Evolutionary conservation across 2,797 vertebrate genomes (phyloP).

Genomic region (Semotilus atromaculatus): DNA sequence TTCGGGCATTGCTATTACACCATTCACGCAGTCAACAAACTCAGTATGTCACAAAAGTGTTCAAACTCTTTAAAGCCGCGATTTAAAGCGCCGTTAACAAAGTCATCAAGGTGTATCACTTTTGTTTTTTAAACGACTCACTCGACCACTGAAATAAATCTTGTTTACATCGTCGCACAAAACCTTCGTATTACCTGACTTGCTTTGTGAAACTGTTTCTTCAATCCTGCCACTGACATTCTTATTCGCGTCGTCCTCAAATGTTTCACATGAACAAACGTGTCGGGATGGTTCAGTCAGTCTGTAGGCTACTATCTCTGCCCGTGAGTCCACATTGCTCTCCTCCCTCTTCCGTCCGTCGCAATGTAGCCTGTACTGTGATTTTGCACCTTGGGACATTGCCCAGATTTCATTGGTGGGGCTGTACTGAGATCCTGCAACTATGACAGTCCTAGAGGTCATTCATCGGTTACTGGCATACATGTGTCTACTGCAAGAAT

Average conservation of each 20-base stretch:
- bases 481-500: not conserved
- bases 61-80: not conserved
- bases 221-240: constrained; percentile 91
- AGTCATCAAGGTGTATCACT: not conserved
- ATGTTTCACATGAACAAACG: constrained; percentile 4
- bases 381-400: constrained; percentile 37
- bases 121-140: too few species aligned
- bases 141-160: not conserved
- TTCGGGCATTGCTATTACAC: not conserved
- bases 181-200: constrained; percentile 82
- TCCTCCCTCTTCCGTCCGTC: constrained; percentile 43
- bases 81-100: not conserved
- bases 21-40: constrained; percentile 10
- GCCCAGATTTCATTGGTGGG: constrained; percentile 37
- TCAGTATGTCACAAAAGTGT: not conserved
- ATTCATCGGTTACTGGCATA: not conserved
- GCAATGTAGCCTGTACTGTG: constrained; percentile 30
- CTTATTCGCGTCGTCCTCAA: constrained; percentile 17
- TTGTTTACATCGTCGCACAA: not conserved
- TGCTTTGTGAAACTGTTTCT: constrained; percentile 94
- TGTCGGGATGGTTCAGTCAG: not conserved
- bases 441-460: constrained; percentile 20
- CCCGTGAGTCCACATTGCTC: constrained; percentile 1
- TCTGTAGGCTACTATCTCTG: constrained; percentile 4
- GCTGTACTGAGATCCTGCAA: constrained; percentile 15